Base-by-base conservation (phyloP, 1,140 invertebrate genomes). In the Halictus rubicundus region DNA sequence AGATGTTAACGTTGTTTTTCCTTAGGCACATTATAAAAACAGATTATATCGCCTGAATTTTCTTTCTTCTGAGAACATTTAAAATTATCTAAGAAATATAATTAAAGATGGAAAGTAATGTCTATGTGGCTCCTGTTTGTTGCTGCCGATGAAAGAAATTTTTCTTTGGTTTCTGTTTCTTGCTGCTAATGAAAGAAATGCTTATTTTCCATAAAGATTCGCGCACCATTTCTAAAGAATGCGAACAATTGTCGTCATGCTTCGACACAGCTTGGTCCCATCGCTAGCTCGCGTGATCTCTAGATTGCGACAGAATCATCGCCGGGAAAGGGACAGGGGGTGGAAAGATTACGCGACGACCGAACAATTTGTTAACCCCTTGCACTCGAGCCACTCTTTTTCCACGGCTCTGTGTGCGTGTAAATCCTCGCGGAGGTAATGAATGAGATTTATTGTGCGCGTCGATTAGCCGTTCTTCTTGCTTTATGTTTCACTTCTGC, bases 361-460 rank as follows among this genome's bases (percentile, higher is more conserved):
- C 68, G n/a, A 49, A 54, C 68, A 52, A 78, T 78, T 78, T 72
- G 76, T 78, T 78, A 78, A 78, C 60, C 68, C 69, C 46, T 57
- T 57, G 60, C 66, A 52, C 66, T 49, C 74, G 23, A 57, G 54
- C 69, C 21, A 23, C 21, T 61, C 39, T 68, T 69, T 69, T 46
- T 21, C 25, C 52, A 1, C 14, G 46, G 23, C 9, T 27, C 27
- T 54, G 54, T 23, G 23, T 16, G 54, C 27, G 68, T 21, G 68
- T 59, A 54, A n/a, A 61, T 39, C 23, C 25, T 32, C 23, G 46
- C 19, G n/a, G 32, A 68, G 73, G 37, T 77, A 77, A 77, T 70
- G 66, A 77, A 77, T 66, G 66, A 77, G 74, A 69, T 77, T 77
- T 77, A 77, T 77, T 46, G 66, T 42, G 25, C 37, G 74, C 66